Evolutionary conservation across 2,797 vertebrate species (phyloP).

Genomic region (Telmatherina bonti): DNA sequence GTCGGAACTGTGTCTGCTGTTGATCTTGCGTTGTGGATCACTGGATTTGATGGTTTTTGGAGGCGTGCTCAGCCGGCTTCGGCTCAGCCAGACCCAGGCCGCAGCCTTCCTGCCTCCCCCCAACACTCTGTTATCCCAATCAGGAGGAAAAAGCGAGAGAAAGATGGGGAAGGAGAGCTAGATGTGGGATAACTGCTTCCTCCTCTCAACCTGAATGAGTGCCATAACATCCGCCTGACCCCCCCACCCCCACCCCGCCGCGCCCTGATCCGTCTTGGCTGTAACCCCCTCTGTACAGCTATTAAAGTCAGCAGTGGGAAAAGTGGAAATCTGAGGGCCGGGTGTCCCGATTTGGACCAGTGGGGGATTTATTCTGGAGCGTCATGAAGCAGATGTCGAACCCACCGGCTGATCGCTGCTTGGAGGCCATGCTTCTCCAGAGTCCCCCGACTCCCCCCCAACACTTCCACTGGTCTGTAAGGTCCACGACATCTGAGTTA

Average conservation of each 20-base stretch:
- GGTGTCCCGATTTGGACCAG: conserved; percentile 56
- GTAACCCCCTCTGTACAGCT: conserved; percentile 40
- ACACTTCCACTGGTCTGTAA: conserved; percentile 59
- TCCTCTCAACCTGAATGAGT: conserved; percentile 36
- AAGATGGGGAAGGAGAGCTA: conserved; percentile 18
- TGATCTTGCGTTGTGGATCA: conserved; percentile 36
- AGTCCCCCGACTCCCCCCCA: conserved; percentile 25
- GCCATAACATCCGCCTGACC: conserved; percentile 65
- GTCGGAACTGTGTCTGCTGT: conserved; percentile 10
- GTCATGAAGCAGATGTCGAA: conserved; percentile 68
- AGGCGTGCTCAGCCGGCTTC: conserved; percentile 20
- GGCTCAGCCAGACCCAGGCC: conserved; percentile 23
- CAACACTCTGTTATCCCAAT: conserved; percentile 51
- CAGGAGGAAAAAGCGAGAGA: conserved; percentile 47
- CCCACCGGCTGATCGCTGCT: conserved; percentile 42
- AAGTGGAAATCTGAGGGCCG: conserved; percentile 71
- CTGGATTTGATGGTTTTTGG: conserved; percentile 48
- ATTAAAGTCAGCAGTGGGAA: conserved; percentile 67
- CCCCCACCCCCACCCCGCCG: conserved; percentile 29
- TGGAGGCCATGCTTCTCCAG: conserved; percentile 51
- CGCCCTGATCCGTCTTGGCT: conserved; percentile 35
- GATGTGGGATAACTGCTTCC: conserved; percentile 43
- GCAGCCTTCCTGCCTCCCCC: conserved; percentile 10
- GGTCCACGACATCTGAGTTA: conserved; percentile 77
- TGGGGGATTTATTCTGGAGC: conserved; percentile 70